Evolutionary conservation across 2,888 invertebrate species (phyloP).

Genomic region (Lordiphosa fenestrarum): DNA sequence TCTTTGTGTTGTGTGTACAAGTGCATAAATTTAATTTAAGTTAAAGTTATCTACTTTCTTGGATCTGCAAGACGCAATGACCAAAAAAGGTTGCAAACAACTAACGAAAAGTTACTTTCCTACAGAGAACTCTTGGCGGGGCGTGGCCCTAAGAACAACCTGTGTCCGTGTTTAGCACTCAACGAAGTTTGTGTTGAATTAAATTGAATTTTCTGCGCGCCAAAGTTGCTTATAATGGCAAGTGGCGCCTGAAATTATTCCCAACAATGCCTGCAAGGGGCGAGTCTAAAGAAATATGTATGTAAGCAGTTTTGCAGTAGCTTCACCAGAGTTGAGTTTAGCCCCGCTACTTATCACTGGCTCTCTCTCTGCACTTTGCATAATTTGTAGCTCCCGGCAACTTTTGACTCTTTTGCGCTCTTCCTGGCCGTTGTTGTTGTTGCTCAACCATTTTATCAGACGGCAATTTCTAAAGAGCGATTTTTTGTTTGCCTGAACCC

Average conservation of each 20-base stretch:
- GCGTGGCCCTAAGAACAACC: constrained; percentile 30
- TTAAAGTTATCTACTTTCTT: constrained; percentile 13
- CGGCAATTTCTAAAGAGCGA: constrained; percentile 21
- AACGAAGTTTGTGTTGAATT: constrained; percentile 37
- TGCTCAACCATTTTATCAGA: constrained; percentile 26
- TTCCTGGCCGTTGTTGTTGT: neutral
- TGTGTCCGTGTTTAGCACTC: constrained; percentile 38
- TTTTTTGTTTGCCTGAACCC: constrained; percentile 25
- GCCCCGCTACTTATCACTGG: constrained; percentile 24
- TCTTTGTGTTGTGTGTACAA: constrained; percentile 19
- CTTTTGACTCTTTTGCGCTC: constrained; percentile 26
- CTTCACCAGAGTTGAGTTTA: constrained; percentile 23
- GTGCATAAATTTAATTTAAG: constrained; percentile 55
- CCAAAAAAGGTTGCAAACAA: constrained; percentile 18
- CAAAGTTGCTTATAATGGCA: constrained; percentile 27
- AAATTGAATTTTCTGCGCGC: constrained; percentile 26
- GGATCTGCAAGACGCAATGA: constrained; percentile 30
- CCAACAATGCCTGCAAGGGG: constrained; percentile 18
- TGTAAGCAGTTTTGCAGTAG: constrained; percentile 12
- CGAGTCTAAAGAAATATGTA: neutral
- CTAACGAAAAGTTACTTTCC: neutral
- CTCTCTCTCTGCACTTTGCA: constrained; percentile 46
- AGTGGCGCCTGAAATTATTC: constrained; percentile 18
- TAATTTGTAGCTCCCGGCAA: constrained; percentile 54
- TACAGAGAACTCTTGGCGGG: constrained; percentile 10